phyloP scores from a whole-genome alignment of 1,140 invertebrate species.

The Lepidurus arcticus region DNA sequence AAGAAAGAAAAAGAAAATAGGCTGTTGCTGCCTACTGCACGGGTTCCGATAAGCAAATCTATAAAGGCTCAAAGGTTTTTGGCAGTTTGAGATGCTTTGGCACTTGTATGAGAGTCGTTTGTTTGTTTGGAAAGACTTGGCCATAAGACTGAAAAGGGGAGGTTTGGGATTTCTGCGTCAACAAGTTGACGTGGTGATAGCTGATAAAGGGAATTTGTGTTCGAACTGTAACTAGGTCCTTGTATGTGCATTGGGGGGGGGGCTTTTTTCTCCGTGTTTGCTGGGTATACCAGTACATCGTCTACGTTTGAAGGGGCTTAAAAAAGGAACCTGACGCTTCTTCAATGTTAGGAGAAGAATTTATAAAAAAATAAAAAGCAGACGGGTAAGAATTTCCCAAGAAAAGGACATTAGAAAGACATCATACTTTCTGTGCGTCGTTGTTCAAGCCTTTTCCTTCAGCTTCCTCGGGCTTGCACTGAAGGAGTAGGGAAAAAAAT shows the following conservation, averaged over 20 bases:
- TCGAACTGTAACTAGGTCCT: not conserved
- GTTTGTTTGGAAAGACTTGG: conserved; percentile 1
- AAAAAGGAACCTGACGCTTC: no score
- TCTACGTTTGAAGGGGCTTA: no score
- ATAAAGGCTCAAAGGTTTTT: not conserved
- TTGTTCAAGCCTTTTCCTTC: not conserved
- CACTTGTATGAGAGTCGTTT: not conserved
- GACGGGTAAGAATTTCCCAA: not conserved
- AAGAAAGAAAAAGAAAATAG: not conserved
- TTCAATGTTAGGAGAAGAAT: no score
- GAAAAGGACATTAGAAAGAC: not conserved
- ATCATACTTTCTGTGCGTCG: not conserved
- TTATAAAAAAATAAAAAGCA: not conserved
- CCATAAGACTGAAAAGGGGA: not conserved
- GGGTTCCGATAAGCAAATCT: conserved; percentile 13
- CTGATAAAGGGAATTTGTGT: not conserved
- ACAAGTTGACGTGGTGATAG: conserved; percentile 21
- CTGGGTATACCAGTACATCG: no score
- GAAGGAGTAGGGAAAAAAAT: not conserved
- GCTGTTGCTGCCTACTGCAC: conserved; percentile 3
- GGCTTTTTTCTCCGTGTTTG: not conserved
- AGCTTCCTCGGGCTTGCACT: not conserved
- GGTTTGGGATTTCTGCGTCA: conserved; percentile 1
- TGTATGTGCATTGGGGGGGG: not conserved
- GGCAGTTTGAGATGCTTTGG: not conserved